These are phyloP conservation scores for Molanna angustata DNA, from an alignment of 2,888 invertebrate genomes.

Conservation along the genomic window DNA sequence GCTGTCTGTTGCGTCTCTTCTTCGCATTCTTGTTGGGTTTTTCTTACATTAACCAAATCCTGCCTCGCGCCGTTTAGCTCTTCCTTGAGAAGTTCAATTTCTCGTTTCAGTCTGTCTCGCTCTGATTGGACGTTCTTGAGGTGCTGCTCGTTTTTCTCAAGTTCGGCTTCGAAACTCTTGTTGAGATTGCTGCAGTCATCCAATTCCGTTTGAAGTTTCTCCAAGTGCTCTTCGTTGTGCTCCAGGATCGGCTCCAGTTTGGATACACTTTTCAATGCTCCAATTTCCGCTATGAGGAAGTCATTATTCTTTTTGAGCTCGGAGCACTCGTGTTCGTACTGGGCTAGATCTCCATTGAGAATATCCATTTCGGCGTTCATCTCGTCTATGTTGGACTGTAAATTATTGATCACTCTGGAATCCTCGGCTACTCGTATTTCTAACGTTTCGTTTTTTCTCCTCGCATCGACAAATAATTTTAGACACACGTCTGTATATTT, in stretches of 20 bases:
- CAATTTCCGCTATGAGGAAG: conserved; percentile 63
- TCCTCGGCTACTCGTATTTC: conserved; percentile 58
- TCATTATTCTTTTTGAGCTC: conserved; percentile 71
- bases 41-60: conserved; percentile 41
- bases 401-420: conserved; percentile 52
- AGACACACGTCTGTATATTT: conserved; percentile 39
- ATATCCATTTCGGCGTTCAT: conserved; percentile 52
- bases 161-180: conserved; percentile 58
- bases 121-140: conserved; percentile 47
- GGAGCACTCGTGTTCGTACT: conserved; percentile 59
- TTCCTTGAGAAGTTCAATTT: conserved; percentile 52
- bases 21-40: conserved; percentile 37
- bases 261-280: conserved; percentile 60
- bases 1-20: conserved; percentile 29
- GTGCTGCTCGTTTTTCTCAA: conserved; percentile 56
- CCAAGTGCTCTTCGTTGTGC: conserved; percentile 67
- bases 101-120: conserved; percentile 51
- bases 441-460: conserved; percentile 57
- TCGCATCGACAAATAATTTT: conserved; percentile 56
- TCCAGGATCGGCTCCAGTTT: conserved; percentile 70
- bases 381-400: conserved; percentile 57
- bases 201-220: conserved; percentile 62
- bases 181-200: conserved; percentile 61
- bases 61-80: conserved; percentile 46
- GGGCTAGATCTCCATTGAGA: conserved; percentile 48